Conservation (phyloP, 2,888 invertebrate species). For the Protophormia terraenovae region DNA sequence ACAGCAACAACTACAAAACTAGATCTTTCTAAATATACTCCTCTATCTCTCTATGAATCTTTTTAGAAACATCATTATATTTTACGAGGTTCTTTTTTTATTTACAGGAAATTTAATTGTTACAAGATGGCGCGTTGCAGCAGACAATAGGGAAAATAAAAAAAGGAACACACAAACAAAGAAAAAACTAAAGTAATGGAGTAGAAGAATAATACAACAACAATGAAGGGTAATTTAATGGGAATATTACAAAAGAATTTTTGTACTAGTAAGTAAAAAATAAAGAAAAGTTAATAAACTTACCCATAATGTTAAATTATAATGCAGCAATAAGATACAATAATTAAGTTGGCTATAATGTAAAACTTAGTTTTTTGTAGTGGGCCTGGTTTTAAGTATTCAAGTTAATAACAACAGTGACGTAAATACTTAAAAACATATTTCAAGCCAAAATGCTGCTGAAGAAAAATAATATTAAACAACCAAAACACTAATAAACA, state of each 20-base stretch:
- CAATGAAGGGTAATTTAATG: background rate
- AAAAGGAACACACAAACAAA: constrained; percentile 22
- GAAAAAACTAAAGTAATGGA: background rate
- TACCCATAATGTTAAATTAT: constrained; percentile 29
- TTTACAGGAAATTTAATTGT: constrained; percentile 65
- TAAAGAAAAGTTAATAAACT: constrained; percentile 13
- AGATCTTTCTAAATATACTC: background rate
- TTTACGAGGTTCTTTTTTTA: constrained; percentile 22
- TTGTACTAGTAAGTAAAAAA: background rate
- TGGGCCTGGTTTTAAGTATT: constrained; percentile 13
- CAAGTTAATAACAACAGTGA: constrained; percentile 4
- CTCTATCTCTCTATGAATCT: background rate
- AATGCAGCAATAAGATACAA: background rate
- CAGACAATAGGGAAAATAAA: too few relatives aligned
- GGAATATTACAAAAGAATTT: background rate
- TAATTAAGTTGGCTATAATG: background rate
- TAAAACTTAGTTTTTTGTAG: background rate
- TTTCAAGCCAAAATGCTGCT: constrained; percentile 20
- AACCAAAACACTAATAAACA: too few relatives aligned
- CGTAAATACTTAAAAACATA: constrained; percentile 19
- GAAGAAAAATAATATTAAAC: too few relatives aligned
- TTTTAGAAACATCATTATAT: background rate
- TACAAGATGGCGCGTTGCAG: constrained; percentile 59
- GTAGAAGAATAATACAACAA: background rate
- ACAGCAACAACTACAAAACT: background rate